These are phyloP conservation scores for Drosophila pullipes DNA, from an alignment of 2,888 invertebrate species.

Conservation along the genomic window DNA sequence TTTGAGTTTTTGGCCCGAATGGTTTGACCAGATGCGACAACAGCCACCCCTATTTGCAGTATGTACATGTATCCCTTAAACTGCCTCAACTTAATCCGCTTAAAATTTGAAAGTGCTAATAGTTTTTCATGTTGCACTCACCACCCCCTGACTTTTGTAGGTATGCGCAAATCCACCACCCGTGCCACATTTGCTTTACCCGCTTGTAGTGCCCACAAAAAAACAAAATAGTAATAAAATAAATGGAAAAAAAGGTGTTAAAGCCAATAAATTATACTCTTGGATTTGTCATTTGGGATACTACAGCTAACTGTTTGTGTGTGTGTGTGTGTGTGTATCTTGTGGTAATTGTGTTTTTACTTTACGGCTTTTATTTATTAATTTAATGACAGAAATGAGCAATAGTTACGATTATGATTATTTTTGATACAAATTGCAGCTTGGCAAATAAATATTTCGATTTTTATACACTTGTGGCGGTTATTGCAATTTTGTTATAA, in stretches of 20 bases:
- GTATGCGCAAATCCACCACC: constrained; percentile 48
- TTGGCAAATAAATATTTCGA: neutral
- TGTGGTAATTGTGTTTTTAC: constrained; percentile 49
- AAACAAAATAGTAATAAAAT: neutral
- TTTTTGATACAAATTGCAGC: neutral
- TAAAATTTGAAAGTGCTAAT: constrained; percentile 77
- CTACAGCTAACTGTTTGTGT: constrained; percentile 14
- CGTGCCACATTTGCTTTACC: constrained; percentile 7
- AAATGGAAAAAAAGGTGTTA: constrained; percentile 66
- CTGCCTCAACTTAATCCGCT: constrained; percentile 69
- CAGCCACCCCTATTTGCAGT: constrained; percentile 29
- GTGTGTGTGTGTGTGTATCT: constrained; percentile 20
- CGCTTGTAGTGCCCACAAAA: constrained; percentile 24
- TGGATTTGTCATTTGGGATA: constrained; percentile 60
- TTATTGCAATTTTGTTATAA: neutral
- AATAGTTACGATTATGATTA: neutral
- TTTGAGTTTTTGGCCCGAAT: constrained; percentile 59
- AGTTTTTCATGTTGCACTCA: constrained; percentile 70
- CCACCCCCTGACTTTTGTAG: constrained; percentile 61
- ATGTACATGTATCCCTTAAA: constrained; percentile 48
- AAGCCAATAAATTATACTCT: constrained; percentile 82
- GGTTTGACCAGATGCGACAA: constrained; percentile 67
- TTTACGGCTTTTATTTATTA: constrained; percentile 43
- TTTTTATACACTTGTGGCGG: neutral
- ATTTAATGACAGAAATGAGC: constrained; percentile 32